A percentile compares a stretch with the other conserved stretches of the same genome.
Evolutionary conservation across 2,113 vertebrate genomes (phyloP).

Genomic region (Corythornis cristatus): DNA sequence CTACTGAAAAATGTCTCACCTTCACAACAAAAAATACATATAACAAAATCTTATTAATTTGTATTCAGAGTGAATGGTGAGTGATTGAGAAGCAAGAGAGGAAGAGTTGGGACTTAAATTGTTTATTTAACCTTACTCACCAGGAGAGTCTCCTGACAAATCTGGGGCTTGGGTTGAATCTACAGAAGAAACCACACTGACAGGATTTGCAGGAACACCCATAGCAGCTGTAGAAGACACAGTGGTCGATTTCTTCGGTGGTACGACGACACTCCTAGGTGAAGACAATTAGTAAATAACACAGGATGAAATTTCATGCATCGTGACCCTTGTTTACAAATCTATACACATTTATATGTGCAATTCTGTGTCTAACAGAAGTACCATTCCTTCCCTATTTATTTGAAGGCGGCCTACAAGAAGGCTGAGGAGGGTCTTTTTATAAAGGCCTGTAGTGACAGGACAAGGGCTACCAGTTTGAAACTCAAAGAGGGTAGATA

Average conservation of each 20-base stretch:
- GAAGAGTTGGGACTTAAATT: not conserved
- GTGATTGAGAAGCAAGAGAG: not conserved
- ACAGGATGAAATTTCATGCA: not conserved
- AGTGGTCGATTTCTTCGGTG: constrained; percentile 84
- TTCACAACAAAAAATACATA: not conserved
- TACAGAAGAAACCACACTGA: constrained; percentile 88
- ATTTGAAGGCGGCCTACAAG: no score
- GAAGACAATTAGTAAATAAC: not conserved
- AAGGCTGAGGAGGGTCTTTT: no score
- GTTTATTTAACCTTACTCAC: constrained; percentile 72
- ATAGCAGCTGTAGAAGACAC: constrained; percentile 66
- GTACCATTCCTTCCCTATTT: not conserved
- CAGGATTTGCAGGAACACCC: constrained; percentile 77
- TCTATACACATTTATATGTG: not conserved
- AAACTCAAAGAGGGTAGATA: no score
- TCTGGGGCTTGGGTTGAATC: constrained; percentile 79
- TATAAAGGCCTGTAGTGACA: no score
- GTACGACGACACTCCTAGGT: constrained; percentile 90
- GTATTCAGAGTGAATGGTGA: not conserved
- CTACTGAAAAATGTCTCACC: not conserved
- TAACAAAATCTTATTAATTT: not conserved
- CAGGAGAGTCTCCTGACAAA: constrained; percentile 73
- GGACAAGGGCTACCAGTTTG: no score
- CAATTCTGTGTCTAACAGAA: not conserved
- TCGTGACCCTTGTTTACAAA: not conserved